These are phyloP conservation scores for Noctua fimbriata DNA, from an alignment of 2,888 invertebrate genomes.

Conservation along the genomic window DNA sequence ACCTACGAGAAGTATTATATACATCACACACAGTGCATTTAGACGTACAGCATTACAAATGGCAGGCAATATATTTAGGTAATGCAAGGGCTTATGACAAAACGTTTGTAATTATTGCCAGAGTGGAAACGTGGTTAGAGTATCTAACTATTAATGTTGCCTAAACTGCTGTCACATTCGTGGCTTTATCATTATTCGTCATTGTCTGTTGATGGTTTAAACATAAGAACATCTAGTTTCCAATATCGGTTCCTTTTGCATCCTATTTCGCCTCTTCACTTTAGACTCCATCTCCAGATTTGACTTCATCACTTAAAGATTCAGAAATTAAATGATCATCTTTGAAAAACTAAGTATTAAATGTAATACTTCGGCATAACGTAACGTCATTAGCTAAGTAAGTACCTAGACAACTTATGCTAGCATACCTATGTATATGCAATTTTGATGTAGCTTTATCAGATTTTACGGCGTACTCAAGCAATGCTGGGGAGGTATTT, in stretches of 20 bases:
- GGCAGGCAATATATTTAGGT: constrained; percentile 53
- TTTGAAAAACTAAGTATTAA: background rate
- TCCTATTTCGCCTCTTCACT: background rate
- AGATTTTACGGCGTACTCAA: background rate
- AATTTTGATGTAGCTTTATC: background rate
- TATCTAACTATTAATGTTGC: constrained; percentile 32
- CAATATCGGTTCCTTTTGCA: background rate
- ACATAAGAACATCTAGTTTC: background rate
- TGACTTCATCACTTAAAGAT: background rate
- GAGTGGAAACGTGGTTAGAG: constrained; percentile 44
- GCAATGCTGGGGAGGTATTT: background rate
- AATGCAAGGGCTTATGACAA: constrained; percentile 56
- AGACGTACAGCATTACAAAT: constrained; percentile 50
- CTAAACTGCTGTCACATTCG: constrained; percentile 36
- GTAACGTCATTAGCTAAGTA: background rate
- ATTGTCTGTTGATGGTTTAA: constrained; percentile 12
- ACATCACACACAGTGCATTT: constrained; percentile 54
- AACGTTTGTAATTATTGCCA: constrained; percentile 55
- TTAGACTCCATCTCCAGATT: background rate
- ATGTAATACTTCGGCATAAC: background rate
- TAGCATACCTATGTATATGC: background rate
- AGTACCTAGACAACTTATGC: background rate
- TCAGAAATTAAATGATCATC: background rate
- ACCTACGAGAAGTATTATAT: constrained; percentile 24
- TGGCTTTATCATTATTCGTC: constrained; percentile 29